Percentiles rank a stretch among this genome's conserved stretches.
Conservation (phyloP, 2,888 invertebrate species). For the Drosophila phalerata region DNA sequence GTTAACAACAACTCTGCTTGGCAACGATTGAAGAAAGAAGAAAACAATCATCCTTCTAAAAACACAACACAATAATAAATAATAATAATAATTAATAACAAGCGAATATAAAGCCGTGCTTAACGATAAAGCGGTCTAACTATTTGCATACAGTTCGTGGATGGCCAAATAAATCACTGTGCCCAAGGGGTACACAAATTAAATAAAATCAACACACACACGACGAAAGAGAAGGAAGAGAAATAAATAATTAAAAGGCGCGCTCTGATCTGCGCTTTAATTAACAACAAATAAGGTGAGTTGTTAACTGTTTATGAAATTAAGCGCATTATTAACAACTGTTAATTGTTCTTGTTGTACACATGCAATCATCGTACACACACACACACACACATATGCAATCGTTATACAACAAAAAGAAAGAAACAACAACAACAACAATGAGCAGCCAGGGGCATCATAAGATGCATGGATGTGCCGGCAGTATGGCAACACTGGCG, state of each 20-base stretch:
- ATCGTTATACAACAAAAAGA: slow-evolving; percentile 45
- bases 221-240: slow-evolving; percentile 1
- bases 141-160: slow-evolving; percentile 3
- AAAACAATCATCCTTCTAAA: slow-evolving; percentile 30
- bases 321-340: slow-evolving; percentile 7
- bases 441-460: slow-evolving; percentile 86
- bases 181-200: slow-evolving; percentile 16
- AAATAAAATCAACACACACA: slow-evolving; percentile 6
- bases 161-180: slow-evolving; percentile 23
- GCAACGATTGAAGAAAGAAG: slow-evolving; percentile 20
- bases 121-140: background rate
- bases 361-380: slow-evolving; percentile 5
- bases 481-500: slow-evolving; percentile 37
- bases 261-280: slow-evolving; percentile 7
- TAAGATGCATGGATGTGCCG: slow-evolving; percentile 86
- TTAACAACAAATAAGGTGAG: slow-evolving; percentile 26
- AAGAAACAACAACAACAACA: slow-evolving; percentile 6
- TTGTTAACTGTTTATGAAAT: slow-evolving; percentile 6
- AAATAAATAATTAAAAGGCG: slow-evolving; percentile 18
- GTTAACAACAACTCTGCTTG: no score
- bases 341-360: slow-evolving; percentile 8
- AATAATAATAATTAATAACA: background rate
- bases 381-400: slow-evolving; percentile 2
- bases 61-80: slow-evolving; percentile 2
- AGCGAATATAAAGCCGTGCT: background rate